phyloP scores from a whole-genome alignment of 1,140 invertebrate genomes.

The Thrips palmi region DNA sequence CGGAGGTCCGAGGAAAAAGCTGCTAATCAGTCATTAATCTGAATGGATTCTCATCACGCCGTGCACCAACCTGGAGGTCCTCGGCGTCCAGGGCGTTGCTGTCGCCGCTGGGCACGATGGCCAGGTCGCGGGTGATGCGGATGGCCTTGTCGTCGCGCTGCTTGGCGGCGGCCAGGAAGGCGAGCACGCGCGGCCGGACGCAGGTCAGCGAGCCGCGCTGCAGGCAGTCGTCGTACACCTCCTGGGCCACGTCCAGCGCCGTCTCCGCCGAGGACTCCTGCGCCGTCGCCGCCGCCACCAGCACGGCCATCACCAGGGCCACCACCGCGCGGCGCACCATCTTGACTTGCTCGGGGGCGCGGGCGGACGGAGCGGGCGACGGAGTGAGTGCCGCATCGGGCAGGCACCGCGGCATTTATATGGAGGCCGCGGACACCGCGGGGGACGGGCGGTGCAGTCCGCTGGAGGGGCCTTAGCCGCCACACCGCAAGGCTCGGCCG shows the following conservation, averaged over 20 bases:
- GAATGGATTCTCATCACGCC: constrained; percentile 19
- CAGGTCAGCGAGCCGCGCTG: constrained; percentile 41
- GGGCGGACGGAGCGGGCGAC: too few relatives aligned
- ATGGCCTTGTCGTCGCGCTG: constrained; percentile 48
- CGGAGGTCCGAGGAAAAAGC: constrained; percentile 10
- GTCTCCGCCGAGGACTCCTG: constrained; percentile 15
- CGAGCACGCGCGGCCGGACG: constrained; percentile 52
- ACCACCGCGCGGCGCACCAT: too few relatives aligned
- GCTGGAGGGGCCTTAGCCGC: too few relatives aligned
- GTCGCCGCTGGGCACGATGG: constrained; percentile 37
- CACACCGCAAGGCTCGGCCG: too few relatives aligned
- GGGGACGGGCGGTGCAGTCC: too few relatives aligned
- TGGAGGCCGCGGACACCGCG: too few relatives aligned
- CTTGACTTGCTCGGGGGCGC: too few relatives aligned
- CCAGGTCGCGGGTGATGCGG: constrained; percentile 48
- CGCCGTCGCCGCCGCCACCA: too few relatives aligned
- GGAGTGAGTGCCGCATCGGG: too few relatives aligned
- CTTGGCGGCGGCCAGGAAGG: constrained; percentile 44
- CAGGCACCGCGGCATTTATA: too few relatives aligned
- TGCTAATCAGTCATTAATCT: constrained; percentile 6
- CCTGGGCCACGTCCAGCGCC: constrained; percentile 34
- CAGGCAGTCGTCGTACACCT: constrained; percentile 41
- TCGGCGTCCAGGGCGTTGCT: neutral
- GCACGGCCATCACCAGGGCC: neutral
- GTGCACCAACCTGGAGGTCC: constrained; percentile 15